Evolutionary conservation across 2,888 invertebrate genomes (phyloP), one percentile per base, ranked within the genome.

Genomic region (Chrysolina haemoptera): DNA sequence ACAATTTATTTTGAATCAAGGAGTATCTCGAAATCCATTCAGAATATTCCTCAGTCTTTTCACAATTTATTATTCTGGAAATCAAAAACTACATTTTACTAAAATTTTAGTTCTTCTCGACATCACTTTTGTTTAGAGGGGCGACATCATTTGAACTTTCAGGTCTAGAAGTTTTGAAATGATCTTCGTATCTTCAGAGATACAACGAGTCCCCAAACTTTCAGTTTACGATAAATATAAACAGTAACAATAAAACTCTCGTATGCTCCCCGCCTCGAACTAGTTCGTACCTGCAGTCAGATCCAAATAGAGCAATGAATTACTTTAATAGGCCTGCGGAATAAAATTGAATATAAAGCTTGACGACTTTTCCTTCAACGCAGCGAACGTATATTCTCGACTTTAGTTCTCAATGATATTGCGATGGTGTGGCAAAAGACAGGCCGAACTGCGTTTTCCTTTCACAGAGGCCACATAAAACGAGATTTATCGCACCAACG

Each of bases 401-500:
- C 67, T 67, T 43, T 62, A 66, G 70, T 74, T 68, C 67, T 68
- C 63, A 70, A 74, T 68, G 70, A 74, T 74, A 74, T 70, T 74
- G 70, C 63, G 70, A 70, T 74, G 74, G 74, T 68, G 74, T 74
- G 68, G 74, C 70, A 74, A 74, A 68, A 74, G 74, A 74, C 74
- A 74, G 70, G 67, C 74, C 67, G 74, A 74, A 74, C 74, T 70
- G 67, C 74, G 67, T 71, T 73, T 75, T 69, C 75, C 75, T 73
- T 77, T 76, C 76, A 75, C 69, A 69, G 77, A 80, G 77, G 80
- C 82, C 81, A 83, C 82, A 84, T 84, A 83, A 82, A 84, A 81
- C 78, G 82, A 84, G 85, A 85, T 86, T 85, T 85, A 85, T 84
- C 81, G 70, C 70, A 81, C 80, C 78, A 78, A 81, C 83, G 82